Base-by-base conservation (phyloP, 1,140 invertebrate genomes). In the Drosophila lacteicornis region DNA sequence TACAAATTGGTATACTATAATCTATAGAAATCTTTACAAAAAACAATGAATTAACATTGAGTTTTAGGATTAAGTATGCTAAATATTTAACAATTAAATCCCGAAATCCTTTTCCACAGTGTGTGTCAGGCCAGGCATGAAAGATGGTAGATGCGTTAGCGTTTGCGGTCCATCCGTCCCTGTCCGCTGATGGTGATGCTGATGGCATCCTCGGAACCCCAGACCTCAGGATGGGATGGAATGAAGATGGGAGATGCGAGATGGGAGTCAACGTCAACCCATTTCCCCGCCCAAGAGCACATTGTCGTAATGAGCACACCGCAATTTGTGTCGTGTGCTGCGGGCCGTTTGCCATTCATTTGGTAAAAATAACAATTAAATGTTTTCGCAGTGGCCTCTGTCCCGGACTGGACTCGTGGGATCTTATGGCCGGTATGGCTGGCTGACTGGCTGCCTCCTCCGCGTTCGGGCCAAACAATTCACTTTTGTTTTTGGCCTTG, bases 301-400 rank as follows among this genome's bases (percentile, higher is more conserved):
- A 87, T 87, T 84, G 84, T 84, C 80, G 74, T 87, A 87, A 87
- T 87, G 84, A 87, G 84, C 84, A 87, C 84, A 87, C 85, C 84
- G 85, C 84, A 87, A 87, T 87, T 87, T 90, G 85, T 87, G 85
- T 87, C 74, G 77, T 90, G 61, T 90, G 80, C 81, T 90, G 85
- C 81, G 71, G 85, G 85, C 85, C 82, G 85, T 88, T 88, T 88
- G 85, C 85, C 77, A 88, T 88, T 90, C 85, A 88, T 88, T 88
- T 88, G 85, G 85, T 88, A 88, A 88, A 90, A 88, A 90, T 88
- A 88, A 88, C 85, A 88, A 88, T 88, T 88, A 88, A 90, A 88
- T 88, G 85, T 88, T 90, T 88, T 88, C 85, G 86, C 80, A 88
- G 83, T 88, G 85, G 75, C 81, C 85, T 69, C 61, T 70, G 67